Evolutionary conservation across 2,888 invertebrate species (phyloP), one percentile per base, ranked within the genome.

Genomic region (Tenthredo livida): DNA sequence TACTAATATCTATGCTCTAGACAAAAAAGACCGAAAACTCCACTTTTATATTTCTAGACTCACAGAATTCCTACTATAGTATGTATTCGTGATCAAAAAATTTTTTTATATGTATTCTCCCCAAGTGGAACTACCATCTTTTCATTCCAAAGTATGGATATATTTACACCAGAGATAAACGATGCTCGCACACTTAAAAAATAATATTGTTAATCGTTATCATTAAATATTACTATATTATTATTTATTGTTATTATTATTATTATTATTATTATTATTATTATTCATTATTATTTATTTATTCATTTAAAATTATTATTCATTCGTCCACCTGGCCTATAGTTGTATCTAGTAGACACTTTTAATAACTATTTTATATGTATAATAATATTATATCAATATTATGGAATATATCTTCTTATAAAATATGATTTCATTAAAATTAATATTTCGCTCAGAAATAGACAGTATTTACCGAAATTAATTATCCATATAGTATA

Each of bases 341-440:
- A 85, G 87, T 89, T 87, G 80, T 54, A 54, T 73, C 84, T 87
- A 72, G 29, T 84, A 82, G 86, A 87, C 86, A 84, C 85, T 85
- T 86, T 86, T 87, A 89, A 88, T 89, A 88, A 88, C 89, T 90
- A 89, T n/a, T n/a, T n/a, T n/a, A n/a, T n/a, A n/a, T n/a, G n/a
- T 90, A 90, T 89, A 89, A 88, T 90, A 90, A 88, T 87, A 85
- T 80, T 80, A 80, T 80, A 80, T 80, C 80, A 58, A 61, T 88
- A 61, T 88, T 89, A 89, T 85, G 89, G 89, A 90, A 89, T 90
- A 91, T 88, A 89, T 88, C 88, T 89, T 90, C 91, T 92, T 92
- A 92, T 92, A 92, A 92, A 92, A 92, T 92, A 92, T 92, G 88
- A 89, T 91, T 91, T 91, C 87, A 89, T 90, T 89, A 89, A 87